phyloP scores from a whole-genome alignment of 2,888 invertebrate species.

The Amphipyra tragopoginis region DNA sequence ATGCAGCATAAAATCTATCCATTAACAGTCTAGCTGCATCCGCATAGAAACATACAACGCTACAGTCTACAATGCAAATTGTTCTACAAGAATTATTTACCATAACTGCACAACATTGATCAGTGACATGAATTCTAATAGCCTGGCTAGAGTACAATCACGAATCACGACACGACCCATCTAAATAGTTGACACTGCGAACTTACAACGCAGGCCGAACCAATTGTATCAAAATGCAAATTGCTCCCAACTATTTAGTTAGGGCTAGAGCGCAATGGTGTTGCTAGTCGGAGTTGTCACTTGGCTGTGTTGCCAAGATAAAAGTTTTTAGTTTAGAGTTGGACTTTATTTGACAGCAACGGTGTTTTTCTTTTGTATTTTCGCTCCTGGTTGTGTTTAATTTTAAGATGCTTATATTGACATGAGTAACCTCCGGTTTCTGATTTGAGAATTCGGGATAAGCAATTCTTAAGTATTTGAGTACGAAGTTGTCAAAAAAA shows the following conservation, averaged over 20 bases:
- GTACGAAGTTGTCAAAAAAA: no score
- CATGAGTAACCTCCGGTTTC: no score
- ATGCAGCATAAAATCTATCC: neutral
- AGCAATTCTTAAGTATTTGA: no score
- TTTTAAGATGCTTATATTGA: no score
- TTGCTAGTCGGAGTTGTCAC: neutral
- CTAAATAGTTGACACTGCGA: constrained; percentile 53
- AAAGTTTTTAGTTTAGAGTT: constrained; percentile 9
- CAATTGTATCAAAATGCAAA: constrained; percentile 64
- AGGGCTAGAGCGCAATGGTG: constrained; percentile 42
- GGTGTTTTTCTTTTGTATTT: no score
- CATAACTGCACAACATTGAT: constrained; percentile 6
- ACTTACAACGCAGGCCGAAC: constrained; percentile 50
- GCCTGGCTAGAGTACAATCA: constrained; percentile 44
- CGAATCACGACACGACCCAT: constrained; percentile 24
- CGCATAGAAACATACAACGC: constrained; percentile 6
- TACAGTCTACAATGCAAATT: constrained; percentile 1
- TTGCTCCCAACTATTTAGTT: constrained; percentile 59
- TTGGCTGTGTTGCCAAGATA: constrained; percentile 18
- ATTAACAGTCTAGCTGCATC: neutral
- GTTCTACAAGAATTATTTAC: constrained; percentile 1
- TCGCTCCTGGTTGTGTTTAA: no score
- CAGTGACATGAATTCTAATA: constrained; percentile 53
- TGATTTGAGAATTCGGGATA: no score
- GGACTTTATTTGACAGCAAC: no score